Evolutionary conservation across 1,140 invertebrate genomes (phyloP), one percentile per base, ranked within the genome.

Genomic region (Aethina tumida): DNA sequence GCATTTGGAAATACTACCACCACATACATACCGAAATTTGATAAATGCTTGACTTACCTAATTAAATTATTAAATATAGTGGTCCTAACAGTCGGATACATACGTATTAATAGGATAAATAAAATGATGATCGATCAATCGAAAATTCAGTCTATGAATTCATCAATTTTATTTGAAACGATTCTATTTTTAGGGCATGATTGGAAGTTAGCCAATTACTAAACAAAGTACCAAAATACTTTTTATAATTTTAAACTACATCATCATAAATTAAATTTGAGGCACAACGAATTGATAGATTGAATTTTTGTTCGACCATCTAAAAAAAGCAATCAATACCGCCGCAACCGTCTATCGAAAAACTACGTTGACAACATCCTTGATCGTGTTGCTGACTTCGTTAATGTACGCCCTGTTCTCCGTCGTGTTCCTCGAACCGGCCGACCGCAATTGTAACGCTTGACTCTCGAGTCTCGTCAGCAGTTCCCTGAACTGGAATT

Each of bases 401-500:
- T 69, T 69, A 16, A 84, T 69, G 38, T 81, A 63, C 49, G 71
- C 69, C 43, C 73, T 69, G 52, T 80, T 80, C 49, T 82, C 80
- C 33, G 74, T 65, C 43, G 77, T 66, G 63, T 84, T 77, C 52
- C 77, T 62, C 33, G 74, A 74, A 30, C 81, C 81, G 4, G 81
- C 77, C 2, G 78, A 78, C 27, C 84, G 71, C 35, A 90, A 54
- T 49, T 77, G 74, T 43, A 82, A 71, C 13, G 83, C 82, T 57
- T 91, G 83, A 2, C 71, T 69, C 56, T 93, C 88, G 14, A 96
- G 67, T 5, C 81, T 69, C 0, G 79, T 77, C 3, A 93, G 73
- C 35, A 93, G 66, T 57, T 94, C 89, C 6, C 87, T 78, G 52
- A 92, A 81, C 49, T 90, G 86, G 59, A 95, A 91, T 38, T 90